phyloP scores from a whole-genome alignment of 2,888 invertebrate species.

The Parnassius glacialis region DNA sequence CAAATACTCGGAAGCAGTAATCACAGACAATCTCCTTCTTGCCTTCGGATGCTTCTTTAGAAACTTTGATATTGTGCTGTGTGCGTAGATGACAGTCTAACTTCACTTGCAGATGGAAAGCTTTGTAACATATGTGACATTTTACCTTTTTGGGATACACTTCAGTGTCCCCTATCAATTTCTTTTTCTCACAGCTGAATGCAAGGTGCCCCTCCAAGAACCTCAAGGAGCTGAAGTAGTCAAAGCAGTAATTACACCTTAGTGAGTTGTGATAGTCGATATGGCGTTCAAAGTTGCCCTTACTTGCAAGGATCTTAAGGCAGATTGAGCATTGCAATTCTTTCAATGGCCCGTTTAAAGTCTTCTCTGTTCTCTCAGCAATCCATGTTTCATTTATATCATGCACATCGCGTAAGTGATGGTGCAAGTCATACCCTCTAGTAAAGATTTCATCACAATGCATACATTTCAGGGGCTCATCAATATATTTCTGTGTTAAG shows the following conservation, averaged over 20 bases:
- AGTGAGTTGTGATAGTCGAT: constrained; percentile 74
- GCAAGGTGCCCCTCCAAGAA: constrained; percentile 73
- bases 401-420: constrained; percentile 68
- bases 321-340: constrained; percentile 74
- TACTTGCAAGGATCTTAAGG: constrained; percentile 67
- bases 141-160: constrained; percentile 65
- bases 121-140: constrained; percentile 72
- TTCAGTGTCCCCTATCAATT: constrained; percentile 67
- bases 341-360: constrained; percentile 59
- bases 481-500: constrained; percentile 61
- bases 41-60: constrained; percentile 47
- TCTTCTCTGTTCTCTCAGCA: constrained; percentile 54
- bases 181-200: constrained; percentile 69
- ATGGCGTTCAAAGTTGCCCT: constrained; percentile 74
- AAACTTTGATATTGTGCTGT: constrained; percentile 57
- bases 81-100: constrained; percentile 72
- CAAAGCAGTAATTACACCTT: constrained; percentile 75
- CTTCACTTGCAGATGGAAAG: constrained; percentile 74
- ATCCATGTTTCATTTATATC: constrained; percentile 69
- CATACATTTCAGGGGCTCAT: constrained; percentile 65
- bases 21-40: constrained; percentile 67
- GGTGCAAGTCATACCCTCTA: constrained; percentile 66
- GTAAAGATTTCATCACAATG: constrained; percentile 66
- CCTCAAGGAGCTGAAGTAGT: constrained; percentile 64
- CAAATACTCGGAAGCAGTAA: constrained; percentile 72